phyloP scores from a whole-genome alignment of 2,797 vertebrate species.

The Channallabes apus region DNA sequence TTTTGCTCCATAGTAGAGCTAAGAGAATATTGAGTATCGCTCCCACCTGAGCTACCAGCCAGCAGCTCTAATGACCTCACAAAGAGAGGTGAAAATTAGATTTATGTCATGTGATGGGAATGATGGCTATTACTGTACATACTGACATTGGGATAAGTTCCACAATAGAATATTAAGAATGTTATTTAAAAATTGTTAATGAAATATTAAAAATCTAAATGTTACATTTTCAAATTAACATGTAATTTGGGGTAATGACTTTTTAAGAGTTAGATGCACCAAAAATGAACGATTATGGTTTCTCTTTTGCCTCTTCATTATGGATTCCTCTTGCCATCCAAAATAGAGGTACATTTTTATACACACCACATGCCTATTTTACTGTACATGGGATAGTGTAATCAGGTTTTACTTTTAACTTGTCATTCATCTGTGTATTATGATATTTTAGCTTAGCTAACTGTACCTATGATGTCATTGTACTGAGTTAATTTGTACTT shows the following conservation, averaged over 20 bases:
- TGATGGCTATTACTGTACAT: slow-evolving; percentile 5
- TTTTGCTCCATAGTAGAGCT: slow-evolving; percentile 30
- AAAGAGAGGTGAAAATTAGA: not conserved
- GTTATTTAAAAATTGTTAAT: not conserved
- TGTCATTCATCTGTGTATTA: not conserved
- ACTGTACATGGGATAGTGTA: not conserved
- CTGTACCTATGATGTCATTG: not conserved
- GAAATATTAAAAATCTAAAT: not conserved
- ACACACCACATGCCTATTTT: not conserved
- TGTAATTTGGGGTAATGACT: not conserved
- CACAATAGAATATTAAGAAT: not conserved
- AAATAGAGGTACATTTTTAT: not conserved
- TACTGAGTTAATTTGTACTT: not conserved
- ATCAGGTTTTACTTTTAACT: not conserved
- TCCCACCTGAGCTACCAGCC: slow-evolving; percentile 20
- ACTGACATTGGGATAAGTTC: not conserved
- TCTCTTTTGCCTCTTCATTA: not conserved
- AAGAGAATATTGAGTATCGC: slow-evolving; percentile 41
- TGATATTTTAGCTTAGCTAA: not conserved
- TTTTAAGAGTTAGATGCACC: not conserved
- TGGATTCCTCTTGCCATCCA: not conserved
- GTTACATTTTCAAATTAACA: not conserved
- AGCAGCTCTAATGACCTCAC: not conserved
- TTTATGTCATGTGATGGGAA: slow-evolving; percentile 12
- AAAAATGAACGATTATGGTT: not conserved